Conservation (phyloP, 2,888 invertebrate species). For the Thymelicus lineola region DNA sequence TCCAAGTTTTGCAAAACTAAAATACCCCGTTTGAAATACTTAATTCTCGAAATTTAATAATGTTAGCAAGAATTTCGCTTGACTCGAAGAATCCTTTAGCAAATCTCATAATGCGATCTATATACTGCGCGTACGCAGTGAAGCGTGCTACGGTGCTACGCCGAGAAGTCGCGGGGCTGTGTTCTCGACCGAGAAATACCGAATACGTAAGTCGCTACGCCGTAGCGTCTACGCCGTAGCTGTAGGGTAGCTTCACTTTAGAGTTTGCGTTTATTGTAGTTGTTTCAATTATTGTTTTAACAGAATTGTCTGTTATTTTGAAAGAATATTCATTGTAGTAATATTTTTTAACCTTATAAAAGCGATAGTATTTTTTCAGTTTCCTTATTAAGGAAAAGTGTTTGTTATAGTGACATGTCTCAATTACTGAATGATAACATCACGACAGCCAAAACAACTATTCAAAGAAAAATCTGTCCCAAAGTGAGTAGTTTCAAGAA, state of each 20-base stretch:
- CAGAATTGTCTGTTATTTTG: too few relatives aligned
- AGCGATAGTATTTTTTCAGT: too few relatives aligned
- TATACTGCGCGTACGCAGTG: constrained; percentile 53
- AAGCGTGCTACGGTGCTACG: constrained; percentile 54
- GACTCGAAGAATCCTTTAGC: constrained; percentile 55
- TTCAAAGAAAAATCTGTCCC: too few relatives aligned
- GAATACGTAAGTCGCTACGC: constrained; percentile 53
- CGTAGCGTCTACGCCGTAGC: constrained; percentile 48
- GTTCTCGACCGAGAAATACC: constrained; percentile 61
- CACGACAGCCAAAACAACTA: too few relatives aligned
- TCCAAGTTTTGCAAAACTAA: constrained; percentile 24
- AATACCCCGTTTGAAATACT: constrained; percentile 23
- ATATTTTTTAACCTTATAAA: too few relatives aligned
- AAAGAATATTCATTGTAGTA: too few relatives aligned
- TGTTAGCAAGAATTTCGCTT: constrained; percentile 34
- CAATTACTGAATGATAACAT: too few relatives aligned
- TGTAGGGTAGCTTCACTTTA: constrained; percentile 53
- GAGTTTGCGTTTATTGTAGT: not conserved
- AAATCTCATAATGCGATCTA: constrained; percentile 58
- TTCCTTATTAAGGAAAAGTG: too few relatives aligned
- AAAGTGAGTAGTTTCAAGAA: too few relatives aligned
- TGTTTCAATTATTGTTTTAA: too few relatives aligned
- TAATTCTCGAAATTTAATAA: constrained; percentile 31
- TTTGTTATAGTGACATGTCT: too few relatives aligned
- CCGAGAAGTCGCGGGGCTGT: constrained; percentile 54